A percentile compares a stretch with the other conserved stretches of the same genome.
Evolutionary conservation across 2,888 invertebrate genomes (phyloP).

Genomic region (Pedicia rivosa): DNA sequence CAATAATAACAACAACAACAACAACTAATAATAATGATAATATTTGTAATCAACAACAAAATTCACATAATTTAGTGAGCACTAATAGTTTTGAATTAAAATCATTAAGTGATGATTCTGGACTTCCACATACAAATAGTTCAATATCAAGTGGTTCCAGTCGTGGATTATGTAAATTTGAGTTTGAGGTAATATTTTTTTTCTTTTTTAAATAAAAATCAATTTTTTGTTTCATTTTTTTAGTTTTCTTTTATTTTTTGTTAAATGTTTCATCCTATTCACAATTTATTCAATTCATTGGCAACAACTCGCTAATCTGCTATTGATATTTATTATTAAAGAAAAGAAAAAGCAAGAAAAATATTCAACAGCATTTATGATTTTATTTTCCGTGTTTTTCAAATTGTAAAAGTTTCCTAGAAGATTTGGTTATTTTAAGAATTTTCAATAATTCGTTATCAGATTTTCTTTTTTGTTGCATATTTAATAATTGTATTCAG

Average conservation of each 20-base stretch:
- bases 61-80: slow-evolving; percentile 24
- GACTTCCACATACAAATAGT: slow-evolving; percentile 29
- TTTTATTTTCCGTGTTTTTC: neutral
- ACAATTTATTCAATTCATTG: too few species aligned
- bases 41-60: neutral
- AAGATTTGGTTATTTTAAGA: too few species aligned
- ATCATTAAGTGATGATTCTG: slow-evolving; percentile 30
- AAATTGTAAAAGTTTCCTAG: too few species aligned
- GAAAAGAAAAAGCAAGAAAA: too few species aligned
- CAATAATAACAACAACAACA: too few species aligned
- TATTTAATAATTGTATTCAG: too few species aligned
- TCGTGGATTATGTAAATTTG: slow-evolving; percentile 29
- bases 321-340: too few species aligned
- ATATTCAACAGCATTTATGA: neutral
- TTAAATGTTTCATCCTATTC: neutral
- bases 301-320: too few species aligned
- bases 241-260: neutral
- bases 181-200: slow-evolving; percentile 24
- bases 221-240: neutral
- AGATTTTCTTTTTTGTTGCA: too few species aligned
- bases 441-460: too few species aligned
- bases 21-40: neutral
- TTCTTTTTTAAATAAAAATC: neutral
- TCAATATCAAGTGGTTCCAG: slow-evolving; percentile 31
- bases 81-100: slow-evolving; percentile 30